Evolutionary conservation across 2,797 vertebrate genomes (phyloP), one percentile per base, ranked within the genome.

Genomic region (Acrocephalus scirpaceus): DNA sequence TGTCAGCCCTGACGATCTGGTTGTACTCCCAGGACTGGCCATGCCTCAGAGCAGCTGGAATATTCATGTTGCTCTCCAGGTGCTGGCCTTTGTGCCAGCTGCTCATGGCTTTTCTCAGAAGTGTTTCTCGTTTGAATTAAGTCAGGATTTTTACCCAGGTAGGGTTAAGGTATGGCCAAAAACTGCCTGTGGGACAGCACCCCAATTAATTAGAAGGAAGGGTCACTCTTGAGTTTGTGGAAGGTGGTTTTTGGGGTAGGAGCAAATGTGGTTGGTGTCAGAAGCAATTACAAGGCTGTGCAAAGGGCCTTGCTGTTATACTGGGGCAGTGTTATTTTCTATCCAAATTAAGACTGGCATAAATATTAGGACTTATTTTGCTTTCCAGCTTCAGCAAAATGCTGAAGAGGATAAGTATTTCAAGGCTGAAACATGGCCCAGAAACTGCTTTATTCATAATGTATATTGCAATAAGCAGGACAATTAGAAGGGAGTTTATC

Each of bases 191-290:
- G 75, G 77, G 57, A 30, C 54, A 75, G 84, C 84, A 56, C 61
- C 89, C 40, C 2, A 16, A 32, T 82, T 77, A 42, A 72, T 82
- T 83, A 94, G 90, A 77, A 87, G 94, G 84, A 95, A 64, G 64
- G 94, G 86, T 96, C 92, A 93, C 89, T 67, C 67, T 29, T 77
- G 75, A 89, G 45, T 89, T 65, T 93, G 84, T 85, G 74, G 48
- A 73, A 71, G 69, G 94, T 89, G 69, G 27, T 64, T 89, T 86
- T 87, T 45, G 61, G 90, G 64, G 70, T 85, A 93, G 86, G 74
- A 86, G 66, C 80, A 34, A 67, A 9, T 10, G 42, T 45, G 57
- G 53, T 72, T 87, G 50, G 60, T 74, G 48, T 86, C 17, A 0
- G 9, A 42, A 36, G 29, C 77, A 82, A 62, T 79, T 89, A 47